These are phyloP conservation scores for Hypotaenidia philippensis DNA, from an alignment of 2,797 vertebrate genomes.

Conservation along the genomic window DNA sequence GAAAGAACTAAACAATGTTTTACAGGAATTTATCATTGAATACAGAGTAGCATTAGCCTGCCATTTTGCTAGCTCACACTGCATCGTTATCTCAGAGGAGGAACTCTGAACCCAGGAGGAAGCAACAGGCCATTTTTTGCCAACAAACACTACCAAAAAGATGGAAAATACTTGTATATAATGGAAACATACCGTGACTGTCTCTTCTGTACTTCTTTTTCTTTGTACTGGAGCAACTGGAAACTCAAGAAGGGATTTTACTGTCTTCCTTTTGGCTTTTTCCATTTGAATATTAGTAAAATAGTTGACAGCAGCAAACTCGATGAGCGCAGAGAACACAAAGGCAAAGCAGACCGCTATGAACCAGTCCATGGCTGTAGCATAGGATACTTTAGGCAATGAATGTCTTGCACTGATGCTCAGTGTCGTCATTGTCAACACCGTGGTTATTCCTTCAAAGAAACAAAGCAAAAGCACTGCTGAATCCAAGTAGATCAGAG, in stretches of 20 bases:
- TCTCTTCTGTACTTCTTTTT: slow-evolving; percentile 84
- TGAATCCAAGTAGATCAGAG: background rate
- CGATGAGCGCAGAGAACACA: slow-evolving; percentile 97
- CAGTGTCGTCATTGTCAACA: slow-evolving; percentile 97
- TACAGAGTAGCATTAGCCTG: background rate
- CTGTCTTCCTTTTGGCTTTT: slow-evolving; percentile 90
- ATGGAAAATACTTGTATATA: background rate
- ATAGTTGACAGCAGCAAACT: slow-evolving; percentile 98
- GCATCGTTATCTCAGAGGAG: background rate
- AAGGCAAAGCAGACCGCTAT: slow-evolving; percentile 98
- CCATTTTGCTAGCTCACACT: background rate
- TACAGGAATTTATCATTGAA: background rate
- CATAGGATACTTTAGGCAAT: slow-evolving; percentile 97
- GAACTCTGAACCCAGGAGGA: background rate
- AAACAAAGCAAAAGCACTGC: slow-evolving; percentile 9
- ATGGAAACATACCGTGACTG: slow-evolving; percentile 82
- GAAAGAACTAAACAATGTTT: background rate
- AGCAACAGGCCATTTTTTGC: background rate
- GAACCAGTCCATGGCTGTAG: slow-evolving; percentile 99
- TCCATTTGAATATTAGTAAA: slow-evolving; percentile 93
- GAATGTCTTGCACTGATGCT: slow-evolving; percentile 98
- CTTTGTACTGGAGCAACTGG: slow-evolving; percentile 82
- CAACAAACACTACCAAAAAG: background rate
- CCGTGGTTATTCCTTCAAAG: slow-evolving; percentile 93
- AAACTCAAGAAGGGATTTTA: slow-evolving; percentile 85